Conservation (phyloP, 2,113 vertebrate genomes). For the Pelusios castaneus region DNA sequence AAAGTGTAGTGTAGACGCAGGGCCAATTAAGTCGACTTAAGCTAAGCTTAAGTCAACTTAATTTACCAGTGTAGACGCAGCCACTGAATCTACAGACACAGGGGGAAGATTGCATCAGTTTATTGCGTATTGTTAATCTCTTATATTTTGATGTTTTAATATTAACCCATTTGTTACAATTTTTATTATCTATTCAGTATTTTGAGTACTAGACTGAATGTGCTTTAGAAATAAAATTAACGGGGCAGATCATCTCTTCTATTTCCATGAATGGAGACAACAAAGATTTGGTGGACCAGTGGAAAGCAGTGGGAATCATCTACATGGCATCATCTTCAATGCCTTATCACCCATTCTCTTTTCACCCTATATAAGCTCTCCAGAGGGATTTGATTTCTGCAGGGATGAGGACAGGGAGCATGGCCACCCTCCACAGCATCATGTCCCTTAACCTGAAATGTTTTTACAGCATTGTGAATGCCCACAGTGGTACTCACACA, state of each 20-base stretch:
- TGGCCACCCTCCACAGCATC: not conserved
- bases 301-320: not conserved
- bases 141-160: not conserved
- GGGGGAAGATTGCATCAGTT: not conserved
- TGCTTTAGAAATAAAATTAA: not conserved
- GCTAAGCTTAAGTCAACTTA: too few relatives aligned
- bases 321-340: not conserved
- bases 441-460: accelerated
- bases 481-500: not conserved
- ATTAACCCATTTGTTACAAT: not conserved
- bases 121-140: not conserved
- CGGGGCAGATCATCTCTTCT: not conserved
- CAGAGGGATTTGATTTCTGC: not conserved
- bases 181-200: not conserved
- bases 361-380: not conserved
- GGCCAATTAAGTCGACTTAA: too few relatives aligned
- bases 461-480: not conserved
- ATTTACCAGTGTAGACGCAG: too few relatives aligned
- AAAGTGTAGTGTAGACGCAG: too few relatives aligned
- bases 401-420: not conserved
- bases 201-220: not conserved
- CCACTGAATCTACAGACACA: not conserved
- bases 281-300: not conserved
- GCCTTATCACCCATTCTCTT: not conserved
- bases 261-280: not conserved